A percentile compares a stretch with the other conserved stretches of the same genome.
Conservation (phyloP, 2,888 invertebrate genomes). For the Pasiphila rectangulata region DNA sequence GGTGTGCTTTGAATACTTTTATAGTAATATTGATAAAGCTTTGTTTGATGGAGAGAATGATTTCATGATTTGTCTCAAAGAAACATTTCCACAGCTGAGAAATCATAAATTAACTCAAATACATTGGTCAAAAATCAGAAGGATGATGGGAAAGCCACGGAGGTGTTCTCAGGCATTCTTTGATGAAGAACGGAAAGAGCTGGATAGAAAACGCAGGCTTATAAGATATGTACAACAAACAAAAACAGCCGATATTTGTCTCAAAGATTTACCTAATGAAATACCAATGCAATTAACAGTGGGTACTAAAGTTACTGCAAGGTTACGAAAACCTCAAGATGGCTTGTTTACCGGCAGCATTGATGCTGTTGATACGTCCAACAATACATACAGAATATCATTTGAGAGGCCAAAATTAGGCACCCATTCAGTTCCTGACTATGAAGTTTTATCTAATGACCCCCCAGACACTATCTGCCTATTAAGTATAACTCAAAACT, state of each 20-base stretch:
- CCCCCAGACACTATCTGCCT: conserved; percentile 94
- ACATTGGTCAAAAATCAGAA: conserved; percentile 97
- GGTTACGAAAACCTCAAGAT: conserved; percentile 95
- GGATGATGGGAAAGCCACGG: conserved; percentile 98
- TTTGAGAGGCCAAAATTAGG: conserved; percentile 96
- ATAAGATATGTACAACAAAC: conserved; percentile 96
- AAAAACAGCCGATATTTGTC: conserved; percentile 88
- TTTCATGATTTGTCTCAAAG: conserved; percentile 95
- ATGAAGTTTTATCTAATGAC: conserved; percentile 96
- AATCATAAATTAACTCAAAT: conserved; percentile 90
- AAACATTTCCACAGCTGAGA: conserved; percentile 95
- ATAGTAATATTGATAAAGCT: conserved; percentile 97
- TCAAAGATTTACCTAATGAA: conserved; percentile 95
- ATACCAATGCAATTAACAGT: conserved; percentile 96
- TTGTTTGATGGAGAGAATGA: conserved; percentile 98
- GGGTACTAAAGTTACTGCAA: conserved; percentile 95
- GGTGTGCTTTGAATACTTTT: conserved; percentile 99
- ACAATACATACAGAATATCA: conserved; percentile 95
- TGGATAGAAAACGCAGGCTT: conserved; percentile 94
- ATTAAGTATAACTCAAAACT: conserved; percentile 90
- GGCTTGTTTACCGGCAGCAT: conserved; percentile 96
- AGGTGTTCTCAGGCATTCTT: conserved; percentile 97
- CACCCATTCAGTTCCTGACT: conserved; percentile 97
- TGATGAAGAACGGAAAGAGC: conserved; percentile 94
- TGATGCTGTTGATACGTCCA: conserved; percentile 96